Evolutionary conservation across 2,888 invertebrate genomes (phyloP).

Genomic region (Scrobipalpa atriplicella): DNA sequence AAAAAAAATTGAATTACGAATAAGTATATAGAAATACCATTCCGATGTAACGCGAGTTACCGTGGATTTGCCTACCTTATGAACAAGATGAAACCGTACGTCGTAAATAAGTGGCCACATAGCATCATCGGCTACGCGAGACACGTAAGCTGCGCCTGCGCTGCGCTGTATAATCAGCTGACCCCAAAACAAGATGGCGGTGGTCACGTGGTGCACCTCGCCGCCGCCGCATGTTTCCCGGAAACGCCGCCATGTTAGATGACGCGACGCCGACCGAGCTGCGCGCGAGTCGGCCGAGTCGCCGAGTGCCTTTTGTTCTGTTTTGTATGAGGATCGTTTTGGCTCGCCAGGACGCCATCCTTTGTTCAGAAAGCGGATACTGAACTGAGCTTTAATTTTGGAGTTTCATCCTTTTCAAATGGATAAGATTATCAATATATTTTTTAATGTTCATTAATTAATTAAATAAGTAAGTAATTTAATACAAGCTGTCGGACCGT

Average conservation of each 20-base stretch:
- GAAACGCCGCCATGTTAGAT: constrained; percentile 44
- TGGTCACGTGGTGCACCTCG: constrained; percentile 10
- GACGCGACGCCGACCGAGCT: neutral
- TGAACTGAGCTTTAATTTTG: neutral
- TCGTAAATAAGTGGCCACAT: constrained; percentile 3
- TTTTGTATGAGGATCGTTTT: neutral
- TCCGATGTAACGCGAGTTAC: no score
- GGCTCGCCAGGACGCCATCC: neutral
- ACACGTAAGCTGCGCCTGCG: constrained; percentile 1
- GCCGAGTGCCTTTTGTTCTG: neutral
- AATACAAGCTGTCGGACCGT: no score
- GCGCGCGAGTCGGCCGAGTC: constrained; percentile 35
- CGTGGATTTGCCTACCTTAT: neutral
- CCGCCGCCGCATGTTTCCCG: constrained; percentile 37
- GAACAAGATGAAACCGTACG: neutral
- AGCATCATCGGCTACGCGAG: neutral
- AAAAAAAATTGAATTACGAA: no score
- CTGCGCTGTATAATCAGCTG: neutral
- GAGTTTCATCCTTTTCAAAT: no score
- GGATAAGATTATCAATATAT: no score
- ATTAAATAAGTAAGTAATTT: no score
- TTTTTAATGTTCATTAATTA: no score
- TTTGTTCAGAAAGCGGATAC: constrained; percentile 30
- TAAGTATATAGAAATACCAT: no score
- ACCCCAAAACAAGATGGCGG: constrained; percentile 23